These are phyloP conservation scores for Trissolcus brochymenae DNA, from an alignment of 2,888 invertebrate genomes.

Conservation along the genomic window DNA sequence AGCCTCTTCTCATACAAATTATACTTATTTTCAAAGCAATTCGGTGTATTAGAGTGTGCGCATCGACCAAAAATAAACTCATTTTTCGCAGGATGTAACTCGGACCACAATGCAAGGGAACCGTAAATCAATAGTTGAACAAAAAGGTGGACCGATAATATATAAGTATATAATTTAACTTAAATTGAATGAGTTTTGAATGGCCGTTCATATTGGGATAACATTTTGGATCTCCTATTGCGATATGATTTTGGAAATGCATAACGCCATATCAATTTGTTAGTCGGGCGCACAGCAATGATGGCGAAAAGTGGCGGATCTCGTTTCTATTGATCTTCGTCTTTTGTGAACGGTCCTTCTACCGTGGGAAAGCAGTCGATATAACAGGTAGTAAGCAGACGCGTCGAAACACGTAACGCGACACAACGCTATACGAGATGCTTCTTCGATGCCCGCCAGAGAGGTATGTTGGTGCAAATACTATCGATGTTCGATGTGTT, in stretches of 20 bases:
- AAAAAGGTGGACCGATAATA: no score
- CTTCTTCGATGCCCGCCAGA: slow-evolving; percentile 42
- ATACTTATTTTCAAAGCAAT: slow-evolving; percentile 23
- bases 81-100: not conserved
- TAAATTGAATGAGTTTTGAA: no score
- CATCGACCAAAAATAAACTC: slow-evolving; percentile 9
- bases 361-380: slow-evolving; percentile 65
- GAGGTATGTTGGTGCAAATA: slow-evolving; percentile 43
- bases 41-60: slow-evolving; percentile 1
- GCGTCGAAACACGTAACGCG: slow-evolving; percentile 56
- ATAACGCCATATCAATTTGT: slow-evolving; percentile 10
- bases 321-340: slow-evolving; percentile 18
- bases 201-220: no score
- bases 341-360: slow-evolving; percentile 52
- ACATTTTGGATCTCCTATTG: no score
- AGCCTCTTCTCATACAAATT: slow-evolving; percentile 20
- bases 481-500: slow-evolving; percentile 32
- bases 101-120: no score
- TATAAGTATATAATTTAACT: no score
- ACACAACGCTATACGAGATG: slow-evolving; percentile 50
- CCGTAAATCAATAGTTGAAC: no score
- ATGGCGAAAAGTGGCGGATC: slow-evolving; percentile 6
- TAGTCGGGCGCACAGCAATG: slow-evolving; percentile 12
- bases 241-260: not conserved
- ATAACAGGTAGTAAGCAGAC: slow-evolving; percentile 65